Base-by-base conservation (phyloP, 2,797 vertebrate genomes). In the Lepus townsendii region DNA sequence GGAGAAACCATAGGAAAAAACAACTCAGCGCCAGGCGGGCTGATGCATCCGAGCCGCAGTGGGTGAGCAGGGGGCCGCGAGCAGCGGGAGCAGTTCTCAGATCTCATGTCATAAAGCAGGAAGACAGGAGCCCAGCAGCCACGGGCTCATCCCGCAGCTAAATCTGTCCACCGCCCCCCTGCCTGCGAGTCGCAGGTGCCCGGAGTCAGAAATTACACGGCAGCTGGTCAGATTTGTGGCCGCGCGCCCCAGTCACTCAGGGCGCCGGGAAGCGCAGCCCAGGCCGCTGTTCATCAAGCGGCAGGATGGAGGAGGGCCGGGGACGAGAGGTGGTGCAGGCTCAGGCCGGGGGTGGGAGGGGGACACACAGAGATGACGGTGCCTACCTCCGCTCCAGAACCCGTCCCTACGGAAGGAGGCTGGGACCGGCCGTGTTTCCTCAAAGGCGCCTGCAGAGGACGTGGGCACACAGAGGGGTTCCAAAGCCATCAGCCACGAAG, bases 1-100 rank as follows among this genome's bases (percentile, higher is more conserved):
- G 54, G 66, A 82, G 17, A 88, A 63, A 80, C 4, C 57, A 38
- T 47, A 7, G 9, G 50, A 30, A 79, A 60, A 30, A 42, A 54
- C 57, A n/a, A 19, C 32, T 27, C 17, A 5, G 16, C 13, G 9
- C 5, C 2, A 1, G 42, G 32, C 19, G 35, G 42, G 19, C n/a
- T 10, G 32, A 24, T 2, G 20, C 78, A 0, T 3, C 4, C 0
- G 22, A 71, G 47, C 73, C 13, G 10, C 38, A 2, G 5, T 0
- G 3, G 42, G 7, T 2, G 8, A 24, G 3, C 4, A 14, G 35
- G n/a, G 17, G 22, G 38, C 54, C 19, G 54, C 5, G 0, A 1
- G 22, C 7, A 1, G 47, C 8, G 0, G 4, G 47, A 22, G 2
- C 0, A 0, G 2, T 13, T 1, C 75, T 52, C 5, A 14, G 52